phyloP scores from a whole-genome alignment of 2,888 invertebrate species.

The Ichneumoninae sp. region DNA sequence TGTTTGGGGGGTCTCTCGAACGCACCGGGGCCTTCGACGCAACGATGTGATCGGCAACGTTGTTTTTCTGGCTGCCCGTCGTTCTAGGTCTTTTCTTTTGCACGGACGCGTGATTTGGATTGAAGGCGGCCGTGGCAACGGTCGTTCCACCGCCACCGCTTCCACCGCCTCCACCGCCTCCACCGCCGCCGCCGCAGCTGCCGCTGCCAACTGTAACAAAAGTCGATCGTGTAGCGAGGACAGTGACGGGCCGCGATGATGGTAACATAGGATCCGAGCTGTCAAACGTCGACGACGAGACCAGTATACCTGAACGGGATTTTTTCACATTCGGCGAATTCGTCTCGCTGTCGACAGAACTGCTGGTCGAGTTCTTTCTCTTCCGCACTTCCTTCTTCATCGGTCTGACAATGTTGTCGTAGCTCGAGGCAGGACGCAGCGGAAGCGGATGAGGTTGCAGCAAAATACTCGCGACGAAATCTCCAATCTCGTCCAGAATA shows the following conservation, averaged over 20 bases:
- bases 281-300: slow-evolving; percentile 66
- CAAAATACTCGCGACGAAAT: slow-evolving; percentile 87
- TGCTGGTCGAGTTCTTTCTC: slow-evolving; percentile 85
- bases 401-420: slow-evolving; percentile 68
- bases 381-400: slow-evolving; percentile 82
- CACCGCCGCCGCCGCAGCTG: neutral
- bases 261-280: slow-evolving; percentile 13
- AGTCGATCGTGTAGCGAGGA: slow-evolving; percentile 36
- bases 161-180: neutral
- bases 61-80: slow-evolving; percentile 73
- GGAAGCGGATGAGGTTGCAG: slow-evolving; percentile 87
- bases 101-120: slow-evolving; percentile 64
- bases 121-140: slow-evolving; percentile 29
- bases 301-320: slow-evolving; percentile 80
- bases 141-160: neutral
- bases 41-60: slow-evolving; percentile 75
- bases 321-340: slow-evolving; percentile 85
- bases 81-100: slow-evolving; percentile 75
- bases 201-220: neutral
- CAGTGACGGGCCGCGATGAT: slow-evolving; percentile 4
- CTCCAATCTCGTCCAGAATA: slow-evolving; percentile 89
- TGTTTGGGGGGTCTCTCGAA: neutral
- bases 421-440: slow-evolving; percentile 79
- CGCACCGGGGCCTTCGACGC: slow-evolving; percentile 76
- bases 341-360: slow-evolving; percentile 85